phyloP scores from a whole-genome alignment of 2,888 invertebrate species.

The Lutraria lutraria region DNA sequence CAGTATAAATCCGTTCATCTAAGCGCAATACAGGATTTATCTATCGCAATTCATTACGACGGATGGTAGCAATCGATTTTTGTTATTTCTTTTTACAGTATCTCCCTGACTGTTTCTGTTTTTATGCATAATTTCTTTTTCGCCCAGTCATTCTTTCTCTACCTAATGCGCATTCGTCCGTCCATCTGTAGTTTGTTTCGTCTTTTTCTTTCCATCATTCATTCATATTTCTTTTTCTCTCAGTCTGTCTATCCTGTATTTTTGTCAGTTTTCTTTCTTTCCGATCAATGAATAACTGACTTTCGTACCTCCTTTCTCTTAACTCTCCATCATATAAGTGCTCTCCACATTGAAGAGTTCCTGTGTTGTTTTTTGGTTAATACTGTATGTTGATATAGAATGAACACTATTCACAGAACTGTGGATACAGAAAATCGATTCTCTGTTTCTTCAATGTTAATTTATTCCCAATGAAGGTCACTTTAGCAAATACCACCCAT shows the following conservation, averaged over 20 bases:
- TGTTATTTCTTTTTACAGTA: background rate
- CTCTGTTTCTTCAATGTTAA: conserved; percentile 11
- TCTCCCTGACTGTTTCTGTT: background rate
- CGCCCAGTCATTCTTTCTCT: background rate
- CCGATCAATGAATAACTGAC: too few relatives aligned
- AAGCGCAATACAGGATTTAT: background rate
- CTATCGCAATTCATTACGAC: conserved; percentile 12
- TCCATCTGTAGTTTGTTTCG: background rate
- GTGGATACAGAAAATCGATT: conserved; percentile 16
- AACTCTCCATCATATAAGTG: background rate
- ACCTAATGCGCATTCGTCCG: background rate
- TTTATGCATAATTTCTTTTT: background rate
- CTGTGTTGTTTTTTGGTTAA: background rate
- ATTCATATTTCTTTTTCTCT: background rate
- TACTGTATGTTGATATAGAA: background rate
- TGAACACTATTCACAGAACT: conserved; percentile 11
- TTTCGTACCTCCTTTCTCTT: too few relatives aligned
- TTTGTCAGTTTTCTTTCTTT: too few relatives aligned
- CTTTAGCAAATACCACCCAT: background rate
- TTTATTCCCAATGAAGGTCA: conserved; percentile 11
- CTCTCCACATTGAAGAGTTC: background rate
- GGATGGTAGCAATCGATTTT: background rate
- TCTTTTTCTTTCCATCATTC: background rate
- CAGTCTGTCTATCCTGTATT: background rate
- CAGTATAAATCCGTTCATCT: background rate